Evolutionary conservation across 2,113 vertebrate genomes (phyloP).

Genomic region (Mastomys natalensis): DNA sequence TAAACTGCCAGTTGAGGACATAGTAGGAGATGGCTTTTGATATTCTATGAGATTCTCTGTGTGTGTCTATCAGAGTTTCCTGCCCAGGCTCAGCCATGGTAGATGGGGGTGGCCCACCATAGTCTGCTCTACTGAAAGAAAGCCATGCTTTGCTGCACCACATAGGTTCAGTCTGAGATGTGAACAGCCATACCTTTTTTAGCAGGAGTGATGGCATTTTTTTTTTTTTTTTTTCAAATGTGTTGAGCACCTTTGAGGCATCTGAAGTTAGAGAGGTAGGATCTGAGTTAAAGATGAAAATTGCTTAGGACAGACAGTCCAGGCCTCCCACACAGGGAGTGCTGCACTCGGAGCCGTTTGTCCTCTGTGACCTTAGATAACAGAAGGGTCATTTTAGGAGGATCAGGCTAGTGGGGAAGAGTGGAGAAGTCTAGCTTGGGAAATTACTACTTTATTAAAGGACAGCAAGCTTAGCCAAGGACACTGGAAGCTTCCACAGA

Average conservation of each 20-base stretch:
- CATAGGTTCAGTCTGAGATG: neutral
- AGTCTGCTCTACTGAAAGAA: neutral
- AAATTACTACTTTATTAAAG: too few species aligned
- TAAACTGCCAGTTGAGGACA: neutral
- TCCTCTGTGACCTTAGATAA: neutral
- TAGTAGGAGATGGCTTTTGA: neutral
- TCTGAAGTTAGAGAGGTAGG: neutral
- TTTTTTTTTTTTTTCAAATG: neutral
- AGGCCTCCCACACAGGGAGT: neutral
- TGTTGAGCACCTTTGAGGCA: rapidly evolving
- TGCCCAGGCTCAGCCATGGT: neutral
- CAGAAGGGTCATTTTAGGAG: neutral
- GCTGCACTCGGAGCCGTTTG: neutral
- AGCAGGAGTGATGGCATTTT: neutral
- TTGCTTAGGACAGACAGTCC: neutral
- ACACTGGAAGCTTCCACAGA: neutral
- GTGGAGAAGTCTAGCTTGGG: too few species aligned
- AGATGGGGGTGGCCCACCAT: neutral
- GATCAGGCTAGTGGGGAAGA: too few species aligned
- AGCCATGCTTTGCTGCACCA: neutral
- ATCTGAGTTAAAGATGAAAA: neutral
- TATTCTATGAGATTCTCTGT: neutral
- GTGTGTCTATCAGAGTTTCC: neutral
- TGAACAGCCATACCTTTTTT: neutral
- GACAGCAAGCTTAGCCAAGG: neutral